Base-by-base conservation (phyloP, 2,888 invertebrate genomes). In the Noctua janthina region DNA sequence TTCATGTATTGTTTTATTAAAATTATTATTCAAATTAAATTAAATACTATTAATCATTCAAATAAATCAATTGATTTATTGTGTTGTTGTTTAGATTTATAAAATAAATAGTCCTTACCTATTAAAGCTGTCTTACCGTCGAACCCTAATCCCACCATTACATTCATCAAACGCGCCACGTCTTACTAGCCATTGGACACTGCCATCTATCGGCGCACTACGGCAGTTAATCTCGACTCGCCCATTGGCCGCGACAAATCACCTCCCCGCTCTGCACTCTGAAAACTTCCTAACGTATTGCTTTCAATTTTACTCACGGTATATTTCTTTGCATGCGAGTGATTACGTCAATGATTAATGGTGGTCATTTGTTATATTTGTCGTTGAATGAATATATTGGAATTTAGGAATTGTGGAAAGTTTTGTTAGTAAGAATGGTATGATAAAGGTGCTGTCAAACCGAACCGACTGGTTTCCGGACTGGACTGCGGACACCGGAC, bases 181-280 rank as follows among this genome's bases (percentile, higher is more conserved):
- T 82, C 89, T 86, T 86, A 74, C 54, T 67, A 74, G 70, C 35
- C 69, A 72, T 59, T 76, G 78, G 84, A 79, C 89, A 87, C 7
- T 59, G 87, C 81, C 87, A 89, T 89, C 88, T 89, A 89, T 89
- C 74, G 85, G 71, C 72, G 73, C 39, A 10, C 69, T 79, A 56
- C 76, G 70, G 84, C 83, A 87, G 88, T 90, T 89, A 89, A 90
- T 90, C 88, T 85, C 89, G 86, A 74, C 79, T 76, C 87, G 83
- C 77, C 86, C 90, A 90, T 90, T 90, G 88, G 79, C 68, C 79
- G 79, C 87, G 90, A 90, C 90, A 89, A 90, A 90, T 90, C 85
- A 85, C 87, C 82, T 78, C 77, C 78, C 77, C 69, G 80, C 77
- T 90, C 87, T 87, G 76, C 81, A 81, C 79, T 76, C 51, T 82